Evolutionary conservation across 2,888 invertebrate genomes (phyloP), one percentile per base, ranked within the genome.

Genomic region (Pomacea canaliculata): DNA sequence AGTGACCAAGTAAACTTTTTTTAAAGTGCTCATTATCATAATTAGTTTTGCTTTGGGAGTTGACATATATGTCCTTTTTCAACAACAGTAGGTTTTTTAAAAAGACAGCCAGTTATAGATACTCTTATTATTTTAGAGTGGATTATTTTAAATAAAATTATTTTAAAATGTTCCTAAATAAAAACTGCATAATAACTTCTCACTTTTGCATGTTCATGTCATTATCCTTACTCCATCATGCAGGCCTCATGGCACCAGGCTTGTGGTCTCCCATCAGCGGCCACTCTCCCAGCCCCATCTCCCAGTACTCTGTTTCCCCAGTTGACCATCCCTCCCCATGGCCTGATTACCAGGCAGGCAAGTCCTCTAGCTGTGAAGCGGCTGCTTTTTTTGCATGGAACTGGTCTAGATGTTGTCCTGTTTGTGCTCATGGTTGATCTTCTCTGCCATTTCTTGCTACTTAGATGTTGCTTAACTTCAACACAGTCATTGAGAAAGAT

Each of bases 291-390:
- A 74, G 76, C 71, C 56, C 73, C 70, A 73, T 71, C 77, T 70
- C 76, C 80, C 76, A 78, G 74, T 76, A 72, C 78, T 77, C 79
- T 76, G 70, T 74, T 74, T 78, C 78, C 73, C 78, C 80, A 79
- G 82, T 82, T 78, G 78, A 46, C 48, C 72, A 81, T 60, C 82
- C 85, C 13, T 82, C 84, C 51, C 74, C 81, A 62, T 81, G 81
- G 70, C 83, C 82, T 80, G 85, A 85, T 78, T 84, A 85, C 65
- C 86, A 85, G 78, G 82, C 87, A 87, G 87, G 87, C 83, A 82
- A 82, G 83, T 84, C 56, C 51, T 56, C 16, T 16, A 10, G 51
- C 16, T 10, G 16, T 56, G 59, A 12, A 48, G 59, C 59, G 18
- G 23, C 27, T 70, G 27, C 51, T 19, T 27, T 4, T n/a, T 19